Conservation (phyloP, 2,888 invertebrate genomes). For the Diaprepes abbreviatus region DNA sequence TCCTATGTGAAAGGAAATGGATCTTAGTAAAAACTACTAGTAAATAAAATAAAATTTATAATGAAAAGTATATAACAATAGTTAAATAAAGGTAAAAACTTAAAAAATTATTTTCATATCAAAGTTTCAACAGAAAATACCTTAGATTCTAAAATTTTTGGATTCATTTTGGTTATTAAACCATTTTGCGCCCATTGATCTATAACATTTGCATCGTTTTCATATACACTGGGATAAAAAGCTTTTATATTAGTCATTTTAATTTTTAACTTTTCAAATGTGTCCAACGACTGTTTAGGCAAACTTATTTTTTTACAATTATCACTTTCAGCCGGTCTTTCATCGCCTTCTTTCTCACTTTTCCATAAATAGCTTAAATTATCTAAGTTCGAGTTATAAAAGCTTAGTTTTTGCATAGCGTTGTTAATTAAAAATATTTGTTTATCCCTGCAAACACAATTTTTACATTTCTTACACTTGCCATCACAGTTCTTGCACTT, state of each 20-base stretch:
- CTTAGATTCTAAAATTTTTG: conserved; percentile 19
- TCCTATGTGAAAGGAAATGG: no score
- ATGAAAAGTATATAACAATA: no score
- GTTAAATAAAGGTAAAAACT: no score
- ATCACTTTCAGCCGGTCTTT: not conserved
- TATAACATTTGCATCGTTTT: conserved; percentile 38
- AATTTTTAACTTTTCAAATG: conserved; percentile 49
- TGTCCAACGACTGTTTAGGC: conserved; percentile 35
- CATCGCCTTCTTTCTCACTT: conserved; percentile 5
- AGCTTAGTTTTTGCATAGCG: conserved; percentile 38
- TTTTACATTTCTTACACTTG: conserved; percentile 32
- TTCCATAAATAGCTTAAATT: not conserved
- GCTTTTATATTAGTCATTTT: conserved; percentile 52
- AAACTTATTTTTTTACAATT: conserved; percentile 24
- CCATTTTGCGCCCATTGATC: conserved; percentile 36
- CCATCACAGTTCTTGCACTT: conserved; percentile 36
- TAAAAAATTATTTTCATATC: conserved; percentile 1
- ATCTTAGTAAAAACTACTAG: no score
- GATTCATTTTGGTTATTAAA: conserved; percentile 37
- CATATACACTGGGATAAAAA: conserved; percentile 54
- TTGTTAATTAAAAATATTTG: conserved; percentile 41
- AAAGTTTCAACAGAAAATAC: conserved; percentile 18
- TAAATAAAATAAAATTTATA: no score
- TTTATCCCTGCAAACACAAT: conserved; percentile 38
- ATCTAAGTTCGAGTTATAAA: conserved; percentile 4